These are phyloP conservation scores for Plebejus melissa DNA, from an alignment of 2,888 invertebrate genomes.

Conservation along the genomic window DNA sequence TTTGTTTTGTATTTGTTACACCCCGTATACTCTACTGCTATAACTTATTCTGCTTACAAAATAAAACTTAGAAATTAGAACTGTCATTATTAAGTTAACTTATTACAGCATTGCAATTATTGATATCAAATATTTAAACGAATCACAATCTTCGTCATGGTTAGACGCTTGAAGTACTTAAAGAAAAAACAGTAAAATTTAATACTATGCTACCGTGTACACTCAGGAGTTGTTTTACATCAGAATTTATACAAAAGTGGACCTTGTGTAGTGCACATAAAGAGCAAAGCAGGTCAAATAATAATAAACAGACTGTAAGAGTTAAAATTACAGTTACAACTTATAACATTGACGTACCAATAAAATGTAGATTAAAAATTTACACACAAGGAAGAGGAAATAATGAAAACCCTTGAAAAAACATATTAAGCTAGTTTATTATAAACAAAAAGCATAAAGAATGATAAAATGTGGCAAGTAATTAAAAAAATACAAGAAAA, in stretches of 20 bases:
- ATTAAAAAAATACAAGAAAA: background rate
- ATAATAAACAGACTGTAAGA: background rate
- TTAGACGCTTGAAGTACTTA: background rate
- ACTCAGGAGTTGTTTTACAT: background rate
- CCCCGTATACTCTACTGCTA: no score
- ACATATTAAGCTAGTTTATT: background rate
- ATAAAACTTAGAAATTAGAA: no score
- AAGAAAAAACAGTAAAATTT: slow-evolving; percentile 3
- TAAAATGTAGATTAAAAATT: slow-evolving; percentile 5
- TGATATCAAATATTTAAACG: background rate
- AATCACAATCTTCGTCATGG: background rate
- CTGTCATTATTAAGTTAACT: background rate
- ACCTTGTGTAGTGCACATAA: background rate
- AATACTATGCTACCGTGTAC: background rate
- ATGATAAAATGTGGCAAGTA: background rate
- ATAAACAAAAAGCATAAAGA: background rate
- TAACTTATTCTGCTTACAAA: background rate
- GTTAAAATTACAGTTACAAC: background rate
- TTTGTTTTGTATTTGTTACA: no score
- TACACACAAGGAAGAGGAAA: background rate
- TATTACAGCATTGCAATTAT: background rate
- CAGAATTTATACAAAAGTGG: background rate
- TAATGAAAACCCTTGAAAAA: background rate
- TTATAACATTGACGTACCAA: slow-evolving; percentile 7
- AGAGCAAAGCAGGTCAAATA: background rate